phyloP scores from a whole-genome alignment of 1,140 invertebrate genomes.

The Homarus americanus region DNA sequence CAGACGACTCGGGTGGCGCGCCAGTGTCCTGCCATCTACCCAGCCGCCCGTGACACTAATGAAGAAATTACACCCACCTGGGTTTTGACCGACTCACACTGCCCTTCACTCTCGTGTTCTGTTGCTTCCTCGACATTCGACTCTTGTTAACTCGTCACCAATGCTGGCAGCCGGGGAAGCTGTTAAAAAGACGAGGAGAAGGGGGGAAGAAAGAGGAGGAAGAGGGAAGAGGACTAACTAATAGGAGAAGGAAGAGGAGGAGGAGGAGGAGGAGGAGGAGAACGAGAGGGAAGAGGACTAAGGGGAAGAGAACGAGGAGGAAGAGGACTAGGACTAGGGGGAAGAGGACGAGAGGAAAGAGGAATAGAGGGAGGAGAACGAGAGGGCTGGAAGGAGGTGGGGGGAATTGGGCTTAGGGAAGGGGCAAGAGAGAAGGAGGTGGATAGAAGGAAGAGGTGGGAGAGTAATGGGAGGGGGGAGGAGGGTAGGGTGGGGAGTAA shows the following conservation, averaged over 20 bases:
- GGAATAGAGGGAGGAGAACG: no score
- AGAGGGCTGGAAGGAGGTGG: no score
- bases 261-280: background rate
- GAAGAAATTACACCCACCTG: constrained; percentile 17
- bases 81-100: constrained; percentile 2
- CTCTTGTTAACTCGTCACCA: background rate
- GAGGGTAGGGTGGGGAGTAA: no score
- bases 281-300: background rate
- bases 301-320: background rate
- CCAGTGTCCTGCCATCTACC: background rate
- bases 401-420: no score
- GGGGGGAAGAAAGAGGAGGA: background rate
- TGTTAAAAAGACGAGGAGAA: background rate
- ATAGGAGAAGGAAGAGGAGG: background rate
- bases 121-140: background rate
- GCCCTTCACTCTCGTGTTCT: background rate
- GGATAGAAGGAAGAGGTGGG: no score
- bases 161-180: background rate
- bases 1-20: background rate
- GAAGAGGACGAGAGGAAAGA: no score
- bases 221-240: background rate
- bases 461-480: background rate
- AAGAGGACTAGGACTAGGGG: no score
- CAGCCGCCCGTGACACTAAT: background rate
- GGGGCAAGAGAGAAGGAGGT: no score